phyloP scores from a whole-genome alignment of 1,140 invertebrate species.

The Bombus terrestris region DNA sequence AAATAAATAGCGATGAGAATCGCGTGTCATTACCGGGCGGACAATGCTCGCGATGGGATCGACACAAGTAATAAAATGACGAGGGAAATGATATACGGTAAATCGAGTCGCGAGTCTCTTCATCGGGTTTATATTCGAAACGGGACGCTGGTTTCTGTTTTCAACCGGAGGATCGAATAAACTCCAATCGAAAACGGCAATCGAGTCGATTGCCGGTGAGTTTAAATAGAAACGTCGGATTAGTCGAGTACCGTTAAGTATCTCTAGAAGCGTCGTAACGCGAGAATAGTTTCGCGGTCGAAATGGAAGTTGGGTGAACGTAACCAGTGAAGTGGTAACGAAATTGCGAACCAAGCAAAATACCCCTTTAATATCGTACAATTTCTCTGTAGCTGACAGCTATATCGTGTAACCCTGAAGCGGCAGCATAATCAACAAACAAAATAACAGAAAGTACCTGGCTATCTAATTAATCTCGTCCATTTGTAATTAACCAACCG shows the following conservation, averaged over 20 bases:
- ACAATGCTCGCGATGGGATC: not conserved
- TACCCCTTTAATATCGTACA: not conserved
- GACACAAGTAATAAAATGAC: not conserved
- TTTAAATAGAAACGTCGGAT: not conserved
- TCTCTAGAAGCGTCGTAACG: not conserved
- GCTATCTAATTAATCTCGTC: not conserved
- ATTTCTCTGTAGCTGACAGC: not conserved
- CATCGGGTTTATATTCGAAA: not conserved
- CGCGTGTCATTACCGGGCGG: not conserved
- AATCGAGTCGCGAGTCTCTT: not conserved
- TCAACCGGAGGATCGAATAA: not conserved
- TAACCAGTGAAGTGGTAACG: not conserved
- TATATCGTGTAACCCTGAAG: not conserved
- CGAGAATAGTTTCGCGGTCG: not conserved
- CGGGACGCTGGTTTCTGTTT: too few species aligned
- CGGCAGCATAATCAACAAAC: not conserved
- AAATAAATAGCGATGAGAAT: not conserved
- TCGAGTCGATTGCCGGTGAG: not conserved
- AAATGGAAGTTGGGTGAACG: not conserved
- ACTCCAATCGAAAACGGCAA: not conserved
- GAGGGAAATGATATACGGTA: not conserved
- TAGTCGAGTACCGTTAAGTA: not conserved
- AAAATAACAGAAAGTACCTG: not conserved
- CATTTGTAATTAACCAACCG: not conserved
- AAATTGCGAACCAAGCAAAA: not conserved